A percentile compares a stretch with the other conserved stretches of the same genome.
Evolutionary conservation across 2,888 invertebrate species (phyloP).

Genomic region (Folsomia manolachei): DNA sequence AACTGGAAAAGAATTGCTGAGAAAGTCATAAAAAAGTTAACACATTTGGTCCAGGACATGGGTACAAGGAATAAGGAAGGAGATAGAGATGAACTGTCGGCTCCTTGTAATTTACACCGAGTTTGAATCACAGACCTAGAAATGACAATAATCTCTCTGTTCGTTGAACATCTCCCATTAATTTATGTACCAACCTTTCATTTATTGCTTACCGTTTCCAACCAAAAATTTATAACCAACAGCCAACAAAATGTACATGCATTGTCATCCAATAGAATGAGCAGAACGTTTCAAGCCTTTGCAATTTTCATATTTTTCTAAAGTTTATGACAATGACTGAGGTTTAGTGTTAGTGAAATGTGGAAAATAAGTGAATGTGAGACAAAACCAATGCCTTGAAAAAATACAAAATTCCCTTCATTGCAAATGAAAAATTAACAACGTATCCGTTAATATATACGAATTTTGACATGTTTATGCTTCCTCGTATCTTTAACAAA

Average conservation of each 20-base stretch:
- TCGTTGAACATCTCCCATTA: background rate
- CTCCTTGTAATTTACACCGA: conserved; percentile 13
- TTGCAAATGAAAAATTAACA: conserved; percentile 1
- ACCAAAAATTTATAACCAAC: background rate
- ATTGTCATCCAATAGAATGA: background rate
- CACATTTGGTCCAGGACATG: background rate
- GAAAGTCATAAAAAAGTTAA: conserved; percentile 21
- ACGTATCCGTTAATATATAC: background rate
- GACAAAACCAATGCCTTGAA: background rate
- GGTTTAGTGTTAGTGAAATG: too few species aligned
- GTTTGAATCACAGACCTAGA: conserved; percentile 1
- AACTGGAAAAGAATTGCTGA: conserved; percentile 4
- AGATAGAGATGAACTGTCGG: conserved; percentile 16
- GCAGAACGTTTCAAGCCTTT: background rate
- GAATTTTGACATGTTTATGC: conserved; percentile 7
- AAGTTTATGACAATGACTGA: too few species aligned
- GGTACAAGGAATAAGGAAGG: too few species aligned
- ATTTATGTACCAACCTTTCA: background rate
- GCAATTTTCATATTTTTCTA: conserved; percentile 6
- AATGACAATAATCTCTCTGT: conserved; percentile 22
- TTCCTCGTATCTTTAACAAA: conserved; percentile 4
- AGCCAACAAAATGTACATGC: background rate
- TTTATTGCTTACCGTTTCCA: background rate
- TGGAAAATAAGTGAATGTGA: background rate
- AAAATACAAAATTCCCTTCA: background rate